These are phyloP conservation scores for Rhinophrynus dorsalis DNA, from an alignment of 2,797 vertebrate genomes.

Conservation along the genomic window DNA sequence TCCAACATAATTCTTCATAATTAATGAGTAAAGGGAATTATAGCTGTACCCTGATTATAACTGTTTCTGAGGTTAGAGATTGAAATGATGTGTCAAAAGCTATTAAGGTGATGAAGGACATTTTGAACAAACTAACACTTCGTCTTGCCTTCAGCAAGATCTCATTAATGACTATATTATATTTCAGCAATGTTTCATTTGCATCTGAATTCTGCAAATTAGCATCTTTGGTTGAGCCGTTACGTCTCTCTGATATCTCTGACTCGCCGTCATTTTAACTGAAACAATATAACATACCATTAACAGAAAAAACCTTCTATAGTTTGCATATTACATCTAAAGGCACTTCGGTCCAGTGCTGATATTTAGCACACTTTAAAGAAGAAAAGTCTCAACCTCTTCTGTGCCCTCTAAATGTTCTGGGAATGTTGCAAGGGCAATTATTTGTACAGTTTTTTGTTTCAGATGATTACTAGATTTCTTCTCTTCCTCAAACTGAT, in stretches of 20 bases:
- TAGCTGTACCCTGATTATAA: constrained; percentile 27
- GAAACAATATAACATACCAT: not conserved
- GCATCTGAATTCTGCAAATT: constrained; percentile 28
- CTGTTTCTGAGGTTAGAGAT: constrained; percentile 22
- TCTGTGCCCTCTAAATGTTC: not conserved
- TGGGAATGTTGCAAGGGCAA: constrained; percentile 4
- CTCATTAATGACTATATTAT: constrained; percentile 28
- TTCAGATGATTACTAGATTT: too few species aligned
- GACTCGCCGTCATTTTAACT: not conserved
- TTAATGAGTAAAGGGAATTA: constrained; percentile 29
- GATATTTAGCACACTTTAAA: not conserved
- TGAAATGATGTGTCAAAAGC: constrained; percentile 40
- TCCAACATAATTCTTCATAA: constrained; percentile 13
- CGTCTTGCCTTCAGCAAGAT: constrained; percentile 14
- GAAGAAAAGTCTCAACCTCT: not conserved
- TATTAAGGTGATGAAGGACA: constrained; percentile 39
- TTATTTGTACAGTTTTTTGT: not conserved
- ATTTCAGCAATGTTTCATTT: constrained; percentile 28
- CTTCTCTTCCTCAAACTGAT: too few species aligned
- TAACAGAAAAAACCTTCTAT: not conserved
- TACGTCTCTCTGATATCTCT: not conserved
- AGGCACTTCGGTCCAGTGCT: not conserved
- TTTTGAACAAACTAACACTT: constrained; percentile 31
- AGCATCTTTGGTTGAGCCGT: not conserved
- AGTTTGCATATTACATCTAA: not conserved